Evolutionary conservation across 2,888 invertebrate species (phyloP).

Genomic region (Eulithis prunata): DNA sequence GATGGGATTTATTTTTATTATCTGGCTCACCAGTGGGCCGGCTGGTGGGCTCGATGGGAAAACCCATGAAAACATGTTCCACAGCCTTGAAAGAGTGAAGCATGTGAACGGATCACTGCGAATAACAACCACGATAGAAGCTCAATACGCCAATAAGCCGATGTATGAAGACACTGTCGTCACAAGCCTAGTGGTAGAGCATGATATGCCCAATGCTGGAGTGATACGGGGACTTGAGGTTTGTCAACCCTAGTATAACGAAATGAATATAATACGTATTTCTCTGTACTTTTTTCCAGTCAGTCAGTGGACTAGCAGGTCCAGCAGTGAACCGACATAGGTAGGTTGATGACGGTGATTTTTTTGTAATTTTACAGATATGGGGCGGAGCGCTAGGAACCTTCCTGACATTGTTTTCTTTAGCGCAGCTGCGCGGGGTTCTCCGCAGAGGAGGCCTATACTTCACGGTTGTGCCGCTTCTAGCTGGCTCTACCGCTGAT

Average conservation of each 20-base stretch:
- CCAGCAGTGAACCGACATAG: no score
- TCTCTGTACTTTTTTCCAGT: no score
- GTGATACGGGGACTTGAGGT: slow-evolving; percentile 69
- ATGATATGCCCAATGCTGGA: slow-evolving; percentile 69
- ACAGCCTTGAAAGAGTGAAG: slow-evolving; percentile 59
- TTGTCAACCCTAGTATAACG: background rate
- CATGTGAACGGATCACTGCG: slow-evolving; percentile 51
- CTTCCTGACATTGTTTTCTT: slow-evolving; percentile 57
- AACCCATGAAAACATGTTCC: background rate
- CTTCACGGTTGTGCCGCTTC: slow-evolving; percentile 56
- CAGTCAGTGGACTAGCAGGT: no score
- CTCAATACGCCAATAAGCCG: slow-evolving; percentile 59
- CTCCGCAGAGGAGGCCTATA: slow-evolving; percentile 63
- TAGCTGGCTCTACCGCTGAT: slow-evolving; percentile 62
- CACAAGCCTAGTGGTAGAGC: slow-evolving; percentile 55
- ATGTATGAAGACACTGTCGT: slow-evolving; percentile 47
- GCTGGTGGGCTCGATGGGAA: no score
- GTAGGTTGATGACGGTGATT: no score
- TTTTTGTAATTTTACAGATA: slow-evolving; percentile 46
- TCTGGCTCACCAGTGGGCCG: no score
- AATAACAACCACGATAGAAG: slow-evolving; percentile 54
- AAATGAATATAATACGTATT: no score
- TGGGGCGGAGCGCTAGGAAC: slow-evolving; percentile 66
- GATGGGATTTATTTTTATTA: no score
- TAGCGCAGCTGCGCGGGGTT: slow-evolving; percentile 66